Base-by-base conservation (phyloP, 2,797 vertebrate genomes). In the Salmo trutta region DNA sequence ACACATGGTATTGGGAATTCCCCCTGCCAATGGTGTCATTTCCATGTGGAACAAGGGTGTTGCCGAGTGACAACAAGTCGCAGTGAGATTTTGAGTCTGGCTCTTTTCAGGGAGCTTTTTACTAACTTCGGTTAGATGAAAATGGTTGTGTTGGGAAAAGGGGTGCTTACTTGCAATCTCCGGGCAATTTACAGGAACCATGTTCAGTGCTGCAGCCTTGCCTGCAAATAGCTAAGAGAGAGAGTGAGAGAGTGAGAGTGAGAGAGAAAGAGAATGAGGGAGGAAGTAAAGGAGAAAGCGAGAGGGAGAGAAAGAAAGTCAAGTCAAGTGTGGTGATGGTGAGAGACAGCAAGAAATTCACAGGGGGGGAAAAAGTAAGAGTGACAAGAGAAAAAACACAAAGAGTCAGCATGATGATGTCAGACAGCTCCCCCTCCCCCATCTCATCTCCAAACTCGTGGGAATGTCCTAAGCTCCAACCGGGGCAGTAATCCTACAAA, bases 141-240 rank as follows among this genome's bases (percentile, higher is more conserved):
- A 68, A n/a, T 68, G 19, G 5, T 12, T 29, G 27, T 4, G 1
- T 4, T 16, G 14, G 53, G 16, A 79, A 36, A 51, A 56, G 62
- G 33, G 79, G 70, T 74, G 90, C 92, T 96, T 97, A 99, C 98
- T 95, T 98, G 97, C 98, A 99, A 87, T 94, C 97, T 84, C 97
- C 98, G 21, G 98, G 98, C 85, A 94, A 90, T 89, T 96, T 97
- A 89, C 98, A 99, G 27, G 95, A 96, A 53, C 98, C 98, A 14
- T 99, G 98, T 89, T 97, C 97, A 51, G 94, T 95, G 92, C 96
- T 99, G 94, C 98, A 99, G 88, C 97, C 98, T 92, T 99, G 97
- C 81, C 97, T 95, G 91, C 98, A 99, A 88, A 99, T 98, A 31
- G 98, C 98, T 99, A 90, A 71, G 76, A 47, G 67, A 78, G 68